phyloP scores from a whole-genome alignment of 1,140 invertebrate species.

The Calliphora vicina region DNA sequence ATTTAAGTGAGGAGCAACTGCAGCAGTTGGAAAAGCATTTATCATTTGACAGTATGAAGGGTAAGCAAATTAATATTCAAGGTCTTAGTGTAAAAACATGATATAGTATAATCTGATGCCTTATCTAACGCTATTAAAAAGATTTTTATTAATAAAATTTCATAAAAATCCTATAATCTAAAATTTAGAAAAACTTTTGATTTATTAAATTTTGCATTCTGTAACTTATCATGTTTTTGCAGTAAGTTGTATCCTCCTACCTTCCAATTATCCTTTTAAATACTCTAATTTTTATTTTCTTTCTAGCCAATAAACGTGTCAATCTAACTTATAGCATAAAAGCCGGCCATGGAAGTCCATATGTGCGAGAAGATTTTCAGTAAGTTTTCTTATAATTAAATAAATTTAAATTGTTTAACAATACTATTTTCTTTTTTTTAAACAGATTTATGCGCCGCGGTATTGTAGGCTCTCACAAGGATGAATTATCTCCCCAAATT shows the following conservation, averaged over 20 bases:
- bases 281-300: no score
- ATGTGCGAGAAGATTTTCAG: constrained; percentile 2
- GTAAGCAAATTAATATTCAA: constrained; percentile 47
- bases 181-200: no score
- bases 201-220: no score
- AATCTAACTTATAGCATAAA: not conserved
- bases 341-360: not conserved
- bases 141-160: no score
- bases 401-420: no score
- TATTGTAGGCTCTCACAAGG: constrained; percentile 81
- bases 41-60: constrained; percentile 69
- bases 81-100: no score
- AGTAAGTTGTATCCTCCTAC: no score
- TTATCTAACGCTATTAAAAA: no score
- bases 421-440: constrained; percentile 37
- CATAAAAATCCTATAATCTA: no score
- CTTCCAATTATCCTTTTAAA: no score
- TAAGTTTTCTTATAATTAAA: not conserved
- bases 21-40: constrained; percentile 67
- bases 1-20: constrained; percentile 65
- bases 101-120: no score
- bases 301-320: not conserved
- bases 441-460: constrained; percentile 82
- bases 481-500: constrained; percentile 75
- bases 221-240: no score